Evolutionary conservation across 2,888 invertebrate genomes (phyloP).

Genomic region (Cyaniris semiargus): DNA sequence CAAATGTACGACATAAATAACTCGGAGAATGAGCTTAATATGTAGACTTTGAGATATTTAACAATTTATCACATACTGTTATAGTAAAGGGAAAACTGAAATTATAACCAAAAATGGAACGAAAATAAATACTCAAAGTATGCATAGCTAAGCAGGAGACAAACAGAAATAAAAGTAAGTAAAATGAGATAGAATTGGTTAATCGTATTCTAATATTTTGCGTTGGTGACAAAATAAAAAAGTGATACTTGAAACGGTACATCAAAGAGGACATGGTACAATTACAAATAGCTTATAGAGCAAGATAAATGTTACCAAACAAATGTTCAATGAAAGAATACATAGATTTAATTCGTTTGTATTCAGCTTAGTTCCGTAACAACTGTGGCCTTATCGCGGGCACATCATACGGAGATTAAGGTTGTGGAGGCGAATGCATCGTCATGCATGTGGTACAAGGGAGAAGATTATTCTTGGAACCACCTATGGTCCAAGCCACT

Average conservation of each 20-base stretch:
- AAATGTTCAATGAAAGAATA: constrained; percentile 31
- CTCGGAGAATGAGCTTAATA: constrained; percentile 16
- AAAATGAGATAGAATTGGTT: too few species aligned
- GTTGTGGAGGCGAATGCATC: constrained; percentile 69
- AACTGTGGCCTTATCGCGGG: constrained; percentile 61
- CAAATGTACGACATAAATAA: constrained; percentile 48
- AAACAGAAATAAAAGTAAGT: background rate
- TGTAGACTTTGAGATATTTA: constrained; percentile 8
- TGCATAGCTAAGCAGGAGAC: too few species aligned
- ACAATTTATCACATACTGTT: background rate
- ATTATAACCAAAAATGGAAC: background rate
- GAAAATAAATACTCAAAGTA: too few species aligned
- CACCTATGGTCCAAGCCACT: background rate
- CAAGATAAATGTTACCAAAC: constrained; percentile 13
- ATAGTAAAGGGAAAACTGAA: background rate
- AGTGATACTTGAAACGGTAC: background rate
- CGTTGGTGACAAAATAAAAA: too few species aligned
- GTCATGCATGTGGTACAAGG: constrained; percentile 63
- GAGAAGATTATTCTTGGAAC: constrained; percentile 37
- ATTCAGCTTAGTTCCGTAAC: constrained; percentile 39
- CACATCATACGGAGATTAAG: constrained; percentile 73
- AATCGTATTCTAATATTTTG: too few species aligned
- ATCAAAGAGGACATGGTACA: background rate
- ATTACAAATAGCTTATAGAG: background rate
- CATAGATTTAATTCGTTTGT: constrained; percentile 36